Evolutionary conservation across 2,113 vertebrate species (phyloP), one percentile per base, ranked within the genome.

Genomic region (Leptosomus discolor): DNA sequence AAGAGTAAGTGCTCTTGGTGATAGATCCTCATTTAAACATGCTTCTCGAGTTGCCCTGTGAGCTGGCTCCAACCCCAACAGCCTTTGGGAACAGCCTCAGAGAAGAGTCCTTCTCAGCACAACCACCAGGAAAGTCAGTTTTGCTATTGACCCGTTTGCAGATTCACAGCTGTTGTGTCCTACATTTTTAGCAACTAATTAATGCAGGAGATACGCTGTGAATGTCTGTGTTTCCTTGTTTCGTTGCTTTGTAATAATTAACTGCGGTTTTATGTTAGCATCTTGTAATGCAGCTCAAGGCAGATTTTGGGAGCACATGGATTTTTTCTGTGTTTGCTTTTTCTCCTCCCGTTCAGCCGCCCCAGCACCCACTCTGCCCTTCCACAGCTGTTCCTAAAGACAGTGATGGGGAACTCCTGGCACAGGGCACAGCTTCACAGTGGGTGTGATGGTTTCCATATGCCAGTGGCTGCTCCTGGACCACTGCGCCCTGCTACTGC

Each of bases 141-240:
- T 45, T 81, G 63, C 65, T 37, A 3, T 43, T 48, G 73, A 79
- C 14, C 86, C 2, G 0, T 65, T 37, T 20, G 36, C 43, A 91
- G 75, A 54, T 54, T 27, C 71, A 12, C 32, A 85, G 69, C 73
- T 95, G 68, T 76, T 34, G 56, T 0, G 8, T 88, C 69, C 23
- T 69, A 53, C 64, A 84, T 80, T 94, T 95, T 95, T 84, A 89
- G 56, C 60, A 94, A 79, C 54, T 64, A 79, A 91, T 87, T 84
- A 95, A 90, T 13, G n/a, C 64, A 91, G 64, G 83, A 96, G 60
- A 81, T 90, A 61, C 3, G 7, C 79, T 34, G 53, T 32, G 34
- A 89, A 82, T 45, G 48, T 48, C 75, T 70, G 41, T 6, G 43
- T 51, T 64, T 76, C 68, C 53, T 88, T 6, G 5, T 71, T 90